Base-by-base conservation (phyloP, 53 echinoderm and acorn worm genomes). In the Echinarachnius parma region DNA sequence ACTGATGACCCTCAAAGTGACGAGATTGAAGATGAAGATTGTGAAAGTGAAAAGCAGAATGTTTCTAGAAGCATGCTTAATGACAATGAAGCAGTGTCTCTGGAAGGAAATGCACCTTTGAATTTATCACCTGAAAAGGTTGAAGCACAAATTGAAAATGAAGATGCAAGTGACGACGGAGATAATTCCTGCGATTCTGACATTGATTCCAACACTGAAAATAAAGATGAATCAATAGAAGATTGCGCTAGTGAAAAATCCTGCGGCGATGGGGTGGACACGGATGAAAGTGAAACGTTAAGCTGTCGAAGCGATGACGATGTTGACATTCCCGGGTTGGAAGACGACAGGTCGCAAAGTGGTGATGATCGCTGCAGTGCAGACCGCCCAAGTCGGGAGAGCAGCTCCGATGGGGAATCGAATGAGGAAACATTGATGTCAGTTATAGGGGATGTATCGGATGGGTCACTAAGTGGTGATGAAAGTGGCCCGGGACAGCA, bases 371-470 rank as follows among this genome's bases (percentile, higher is more conserved):
- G n/a, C n/a, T n/a, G n/a, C n/a, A n/a, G n/a, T n/a, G n/a, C n/a
- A n/a, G n/a, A n/a, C n/a, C n/a, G n/a, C n/a, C n/a, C 20, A 4
- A 50, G 52, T 10, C 4, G 10, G 45, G 59, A 29, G 77, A 48
- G 13, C n/a, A n/a, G n/a, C n/a, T n/a, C n/a, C 11, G 44, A 80
- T 24, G 74, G 46, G 20, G 44, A 72, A 10, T 54, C 58, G 45
- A 53, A 80, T 5, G 64, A 71, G 60, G 79, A 83, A 21, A 62
- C 78, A 46, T 91, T 91, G 31, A 86, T 96, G 25, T 96, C 96
- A 13, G 63, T 96, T 44, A 91, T 91, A 26, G 96, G n/a, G n/a
- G n/a, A n/a, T n/a, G n/a, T n/a, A n/a, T n/a, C n/a, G n/a, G 66
- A 66, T 15, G 53, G 50, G n/a, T n/a, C n/a, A n/a, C n/a, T n/a